Evolutionary conservation across 64 coral and sea anemone genomes (phyloP).

Genomic region (Montipora cactus): DNA sequence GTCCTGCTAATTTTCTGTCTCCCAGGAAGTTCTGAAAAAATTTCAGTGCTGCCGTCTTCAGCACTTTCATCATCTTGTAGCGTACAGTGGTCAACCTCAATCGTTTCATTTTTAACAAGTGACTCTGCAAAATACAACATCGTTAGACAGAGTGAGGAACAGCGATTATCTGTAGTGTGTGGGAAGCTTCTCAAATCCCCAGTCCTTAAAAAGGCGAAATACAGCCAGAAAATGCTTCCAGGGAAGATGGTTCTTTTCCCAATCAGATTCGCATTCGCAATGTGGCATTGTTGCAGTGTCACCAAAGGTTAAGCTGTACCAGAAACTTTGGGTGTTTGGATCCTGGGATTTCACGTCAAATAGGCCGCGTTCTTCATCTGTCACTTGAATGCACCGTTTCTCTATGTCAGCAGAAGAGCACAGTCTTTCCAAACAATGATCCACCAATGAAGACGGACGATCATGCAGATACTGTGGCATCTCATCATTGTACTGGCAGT

Average conservation of each 20-base stretch:
- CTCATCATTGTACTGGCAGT: background rate
- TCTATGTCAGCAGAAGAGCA: background rate
- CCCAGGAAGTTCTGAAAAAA: background rate
- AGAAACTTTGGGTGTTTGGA: background rate
- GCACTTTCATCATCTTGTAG: background rate
- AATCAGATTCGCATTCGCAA: background rate
- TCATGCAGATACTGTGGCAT: background rate
- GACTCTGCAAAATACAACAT: background rate
- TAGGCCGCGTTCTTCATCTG: constrained; percentile 15
- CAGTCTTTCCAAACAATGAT: background rate
- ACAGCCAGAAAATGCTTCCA: constrained; percentile 2
- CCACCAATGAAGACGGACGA: background rate
- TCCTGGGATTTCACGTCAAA: constrained; percentile 1
- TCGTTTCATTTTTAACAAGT: background rate
- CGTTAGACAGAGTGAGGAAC: background rate
- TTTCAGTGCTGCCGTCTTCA: background rate
- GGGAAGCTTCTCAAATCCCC: background rate
- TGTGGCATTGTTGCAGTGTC: background rate
- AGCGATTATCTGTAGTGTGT: background rate
- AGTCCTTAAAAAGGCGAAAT: background rate
- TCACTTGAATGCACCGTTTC: background rate
- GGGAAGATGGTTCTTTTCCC: constrained; percentile 14
- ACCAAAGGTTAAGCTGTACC: background rate
- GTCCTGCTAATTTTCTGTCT: background rate
- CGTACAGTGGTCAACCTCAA: background rate